A percentile compares a stretch with the other conserved stretches of the same genome.
Conservation (phyloP, 2,888 invertebrate species). For the Operophtera brumata region DNA sequence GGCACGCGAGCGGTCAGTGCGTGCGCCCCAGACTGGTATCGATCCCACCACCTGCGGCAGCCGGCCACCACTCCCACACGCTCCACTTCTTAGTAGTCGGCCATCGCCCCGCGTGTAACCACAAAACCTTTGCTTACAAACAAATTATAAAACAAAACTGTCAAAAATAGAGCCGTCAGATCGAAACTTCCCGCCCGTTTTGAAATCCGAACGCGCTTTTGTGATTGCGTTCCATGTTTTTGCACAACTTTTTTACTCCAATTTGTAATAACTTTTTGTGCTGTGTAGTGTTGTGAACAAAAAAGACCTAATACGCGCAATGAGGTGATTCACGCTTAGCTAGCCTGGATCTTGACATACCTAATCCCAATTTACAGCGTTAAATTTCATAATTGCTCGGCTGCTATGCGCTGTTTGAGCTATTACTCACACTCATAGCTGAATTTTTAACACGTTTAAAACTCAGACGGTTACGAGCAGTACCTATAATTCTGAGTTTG, state of each 20-base stretch:
- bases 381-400: constrained; percentile 56
- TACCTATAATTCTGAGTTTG: background rate
- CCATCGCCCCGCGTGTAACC: constrained; percentile 71
- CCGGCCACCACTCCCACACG: constrained; percentile 70
- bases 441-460: constrained; percentile 16
- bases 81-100: constrained; percentile 68
- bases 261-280: constrained; percentile 35
- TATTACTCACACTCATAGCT: constrained; percentile 19
- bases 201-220: constrained; percentile 30
- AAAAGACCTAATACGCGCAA: constrained; percentile 46
- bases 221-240: constrained; percentile 25
- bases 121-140: constrained; percentile 43
- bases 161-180: constrained; percentile 38
- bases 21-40: constrained; percentile 75
- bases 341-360: constrained; percentile 55
- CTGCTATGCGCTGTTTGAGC: constrained; percentile 23
- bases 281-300: constrained; percentile 37
- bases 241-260: constrained; percentile 12
- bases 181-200: constrained; percentile 32
- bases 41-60: constrained; percentile 71
- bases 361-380: constrained; percentile 61
- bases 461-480: constrained; percentile 1
- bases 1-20: constrained; percentile 71
- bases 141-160: constrained; percentile 40
- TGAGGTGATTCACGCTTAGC: constrained; percentile 63